Conservation (phyloP, 2,113 vertebrate species). For the Plecotus auritus region DNA sequence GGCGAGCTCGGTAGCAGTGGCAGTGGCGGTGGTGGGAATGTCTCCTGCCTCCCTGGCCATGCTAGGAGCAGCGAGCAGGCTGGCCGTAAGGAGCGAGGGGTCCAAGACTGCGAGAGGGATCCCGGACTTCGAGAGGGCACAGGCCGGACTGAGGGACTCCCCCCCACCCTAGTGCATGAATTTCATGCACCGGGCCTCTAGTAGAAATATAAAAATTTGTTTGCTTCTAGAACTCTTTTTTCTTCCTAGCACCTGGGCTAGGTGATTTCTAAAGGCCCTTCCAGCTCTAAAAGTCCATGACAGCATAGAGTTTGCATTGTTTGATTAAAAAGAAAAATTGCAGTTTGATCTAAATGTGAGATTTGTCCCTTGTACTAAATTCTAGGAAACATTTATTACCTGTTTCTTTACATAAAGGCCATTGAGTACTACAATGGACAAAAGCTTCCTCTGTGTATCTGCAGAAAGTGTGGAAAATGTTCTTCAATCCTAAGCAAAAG, state of each 20-base stretch:
- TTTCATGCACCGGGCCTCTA: too few species aligned
- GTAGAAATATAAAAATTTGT: background rate
- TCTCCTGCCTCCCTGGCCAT: too few species aligned
- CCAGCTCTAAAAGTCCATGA: background rate
- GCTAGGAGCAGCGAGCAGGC: too few species aligned
- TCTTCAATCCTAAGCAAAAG: slow-evolving; percentile 46
- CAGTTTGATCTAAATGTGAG: slow-evolving; percentile 28
- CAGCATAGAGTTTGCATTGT: background rate
- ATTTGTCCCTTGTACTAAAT: slow-evolving; percentile 29
- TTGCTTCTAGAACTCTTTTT: background rate
- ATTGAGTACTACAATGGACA: slow-evolving; percentile 51
- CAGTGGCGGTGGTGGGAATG: too few species aligned
- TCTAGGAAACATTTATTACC: slow-evolving; percentile 22
- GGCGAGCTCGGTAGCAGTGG: too few species aligned
- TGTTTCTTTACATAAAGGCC: slow-evolving; percentile 42
- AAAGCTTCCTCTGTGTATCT: slow-evolving; percentile 50
- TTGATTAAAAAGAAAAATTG: slow-evolving; percentile 27
- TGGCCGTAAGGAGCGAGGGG: too few species aligned
- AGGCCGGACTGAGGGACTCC: too few species aligned
- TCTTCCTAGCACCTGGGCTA: background rate
- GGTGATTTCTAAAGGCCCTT: background rate
- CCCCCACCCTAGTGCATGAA: too few species aligned
- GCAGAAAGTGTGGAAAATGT: slow-evolving; percentile 30
- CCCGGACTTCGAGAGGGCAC: too few species aligned
- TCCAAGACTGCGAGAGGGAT: too few species aligned